Evolutionary conservation across 2,113 vertebrate species (phyloP).

Genomic region (Baryphthengus martii): DNA sequence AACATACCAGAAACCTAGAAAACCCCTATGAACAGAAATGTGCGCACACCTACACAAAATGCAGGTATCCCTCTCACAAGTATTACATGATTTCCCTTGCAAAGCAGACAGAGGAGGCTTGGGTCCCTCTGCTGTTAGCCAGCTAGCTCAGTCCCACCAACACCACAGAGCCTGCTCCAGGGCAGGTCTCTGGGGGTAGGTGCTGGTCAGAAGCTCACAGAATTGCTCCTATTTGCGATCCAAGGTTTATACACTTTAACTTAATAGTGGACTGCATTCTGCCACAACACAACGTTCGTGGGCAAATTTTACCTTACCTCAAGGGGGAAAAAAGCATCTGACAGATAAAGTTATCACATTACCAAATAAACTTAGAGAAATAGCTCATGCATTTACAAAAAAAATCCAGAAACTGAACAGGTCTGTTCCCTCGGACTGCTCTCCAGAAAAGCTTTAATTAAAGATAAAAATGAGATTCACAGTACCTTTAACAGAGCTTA

Average conservation of each 20-base stretch:
- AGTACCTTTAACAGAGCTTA: background rate
- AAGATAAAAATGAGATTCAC: background rate
- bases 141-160: background rate
- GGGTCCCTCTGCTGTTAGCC: slow-evolving; percentile 66
- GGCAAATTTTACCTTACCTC: too few species aligned
- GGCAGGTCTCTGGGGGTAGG: background rate
- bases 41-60: background rate
- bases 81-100: background rate
- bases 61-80: background rate
- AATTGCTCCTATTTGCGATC: background rate
- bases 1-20: background rate
- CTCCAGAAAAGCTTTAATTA: background rate
- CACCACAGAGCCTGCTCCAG: background rate
- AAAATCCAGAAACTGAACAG: background rate
- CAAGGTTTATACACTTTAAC: background rate
- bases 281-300: background rate
- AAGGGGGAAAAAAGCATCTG: background rate
- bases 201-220: background rate
- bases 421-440: background rate
- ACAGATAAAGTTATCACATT: background rate
- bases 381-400: background rate
- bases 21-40: background rate
- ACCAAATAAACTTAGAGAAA: background rate
- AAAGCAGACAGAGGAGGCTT: slow-evolving; percentile 24
- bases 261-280: background rate